Evolutionary conservation across 2,113 vertebrate genomes (phyloP).

Genomic region (Triplophysa tibetana): DNA sequence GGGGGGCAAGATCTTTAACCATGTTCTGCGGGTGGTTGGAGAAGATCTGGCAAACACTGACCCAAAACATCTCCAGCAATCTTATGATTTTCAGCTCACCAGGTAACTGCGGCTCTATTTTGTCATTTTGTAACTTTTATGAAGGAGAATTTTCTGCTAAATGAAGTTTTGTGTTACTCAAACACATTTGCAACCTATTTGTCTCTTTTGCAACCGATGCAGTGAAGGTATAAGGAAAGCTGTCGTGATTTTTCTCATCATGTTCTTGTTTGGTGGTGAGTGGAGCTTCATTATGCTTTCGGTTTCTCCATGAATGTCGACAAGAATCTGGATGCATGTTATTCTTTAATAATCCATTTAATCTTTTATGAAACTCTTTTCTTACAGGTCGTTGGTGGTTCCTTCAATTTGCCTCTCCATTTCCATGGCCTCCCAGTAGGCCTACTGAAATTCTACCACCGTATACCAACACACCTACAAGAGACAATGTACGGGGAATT

Average conservation of each 20-base stretch:
- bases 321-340: no score
- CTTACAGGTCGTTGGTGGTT: neutral
- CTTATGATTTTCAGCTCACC: neutral
- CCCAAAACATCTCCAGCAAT: neutral
- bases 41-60: neutral
- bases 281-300: neutral
- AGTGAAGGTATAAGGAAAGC: neutral
- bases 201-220: neutral
- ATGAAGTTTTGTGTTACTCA: no score
- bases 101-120: neutral
- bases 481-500: neutral
- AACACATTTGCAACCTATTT: neutral
- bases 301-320: no score
- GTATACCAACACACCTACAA: neutral
- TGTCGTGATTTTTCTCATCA: neutral
- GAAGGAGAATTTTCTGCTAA: no score
- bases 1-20: neutral
- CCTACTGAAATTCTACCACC: neutral
- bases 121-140: no score
- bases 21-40: neutral
- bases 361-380: neutral
- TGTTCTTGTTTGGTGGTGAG: neutral
- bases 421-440: neutral
- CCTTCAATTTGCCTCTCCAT: neutral
- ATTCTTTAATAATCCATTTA: no score